These are phyloP conservation scores for Steinernema carpocapsae DNA, from an alignment of 2,888 invertebrate species.

Conservation along the genomic window DNA sequence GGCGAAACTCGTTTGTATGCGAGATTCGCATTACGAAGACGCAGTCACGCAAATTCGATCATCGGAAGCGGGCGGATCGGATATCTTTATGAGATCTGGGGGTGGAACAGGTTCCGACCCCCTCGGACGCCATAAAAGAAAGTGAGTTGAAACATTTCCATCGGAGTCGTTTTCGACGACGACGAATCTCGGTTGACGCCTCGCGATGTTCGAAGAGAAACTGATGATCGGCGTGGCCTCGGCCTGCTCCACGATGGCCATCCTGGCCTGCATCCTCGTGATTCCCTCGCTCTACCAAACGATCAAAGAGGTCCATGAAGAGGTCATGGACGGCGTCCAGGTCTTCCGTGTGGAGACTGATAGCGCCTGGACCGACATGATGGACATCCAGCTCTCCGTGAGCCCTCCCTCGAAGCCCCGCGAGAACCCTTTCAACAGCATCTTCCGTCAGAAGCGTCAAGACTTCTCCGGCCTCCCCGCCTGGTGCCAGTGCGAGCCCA, in stretches of 20 bases:
- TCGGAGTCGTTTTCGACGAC: conserved; percentile 3
- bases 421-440: conserved; percentile 39
- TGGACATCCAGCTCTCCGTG: conserved; percentile 56
- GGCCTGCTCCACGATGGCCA: conserved; percentile 49
- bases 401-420: conserved; percentile 55
- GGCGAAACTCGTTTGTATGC: conserved; percentile 28
- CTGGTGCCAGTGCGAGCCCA: conserved; percentile 61
- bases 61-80: conserved; percentile 29
- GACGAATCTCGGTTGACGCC: not conserved
- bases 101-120: conserved; percentile 13
- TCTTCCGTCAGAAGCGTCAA: conserved; percentile 60
- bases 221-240: conserved; percentile 45
- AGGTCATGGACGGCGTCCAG: conserved; percentile 55
- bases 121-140: conserved; percentile 7
- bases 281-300: conserved; percentile 62
- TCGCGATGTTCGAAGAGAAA: conserved; percentile 24
- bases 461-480: conserved; percentile 56
- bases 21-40: conserved; percentile 20
- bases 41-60: conserved; percentile 15
- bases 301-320: conserved; percentile 59
- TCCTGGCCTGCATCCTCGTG: conserved; percentile 61
- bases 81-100: conserved; percentile 1
- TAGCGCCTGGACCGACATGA: conserved; percentile 61
- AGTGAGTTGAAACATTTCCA: not conserved
- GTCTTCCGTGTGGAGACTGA: conserved; percentile 63